phyloP scores from a whole-genome alignment of 2,888 invertebrate genomes.

The Lasioglossum morio region DNA sequence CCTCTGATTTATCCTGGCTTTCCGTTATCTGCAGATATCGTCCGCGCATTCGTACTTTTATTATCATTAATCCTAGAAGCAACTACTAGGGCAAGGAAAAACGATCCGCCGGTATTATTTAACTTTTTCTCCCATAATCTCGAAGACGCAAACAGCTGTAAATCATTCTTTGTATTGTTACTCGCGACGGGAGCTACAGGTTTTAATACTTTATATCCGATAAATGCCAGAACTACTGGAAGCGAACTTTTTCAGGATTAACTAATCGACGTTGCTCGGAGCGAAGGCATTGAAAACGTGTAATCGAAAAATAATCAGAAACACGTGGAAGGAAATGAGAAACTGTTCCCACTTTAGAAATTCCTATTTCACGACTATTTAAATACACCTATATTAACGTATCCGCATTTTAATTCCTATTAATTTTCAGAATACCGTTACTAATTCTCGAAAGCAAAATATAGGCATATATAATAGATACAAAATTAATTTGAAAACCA shows the following conservation, averaged over 20 bases:
- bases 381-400: no score
- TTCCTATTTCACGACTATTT: no score
- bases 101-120: background rate
- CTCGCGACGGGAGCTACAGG: background rate
- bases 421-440: no score
- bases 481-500: no score
- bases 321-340: background rate
- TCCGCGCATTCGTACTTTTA: background rate
- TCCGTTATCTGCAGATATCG: background rate
- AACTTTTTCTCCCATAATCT: background rate
- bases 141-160: background rate
- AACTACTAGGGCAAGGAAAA: background rate
- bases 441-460: no score
- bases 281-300: background rate
- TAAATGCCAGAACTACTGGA: background rate
- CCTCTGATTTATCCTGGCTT: background rate
- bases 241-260: background rate
- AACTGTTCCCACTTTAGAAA: background rate
- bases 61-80: background rate
- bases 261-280: background rate
- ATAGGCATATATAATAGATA: no score
- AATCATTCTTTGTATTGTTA: background rate
- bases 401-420: no score
- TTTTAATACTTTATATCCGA: background rate
- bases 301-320: background rate